Conservation (phyloP, 1,140 invertebrate genomes). For the Chironomus tepperi region DNA sequence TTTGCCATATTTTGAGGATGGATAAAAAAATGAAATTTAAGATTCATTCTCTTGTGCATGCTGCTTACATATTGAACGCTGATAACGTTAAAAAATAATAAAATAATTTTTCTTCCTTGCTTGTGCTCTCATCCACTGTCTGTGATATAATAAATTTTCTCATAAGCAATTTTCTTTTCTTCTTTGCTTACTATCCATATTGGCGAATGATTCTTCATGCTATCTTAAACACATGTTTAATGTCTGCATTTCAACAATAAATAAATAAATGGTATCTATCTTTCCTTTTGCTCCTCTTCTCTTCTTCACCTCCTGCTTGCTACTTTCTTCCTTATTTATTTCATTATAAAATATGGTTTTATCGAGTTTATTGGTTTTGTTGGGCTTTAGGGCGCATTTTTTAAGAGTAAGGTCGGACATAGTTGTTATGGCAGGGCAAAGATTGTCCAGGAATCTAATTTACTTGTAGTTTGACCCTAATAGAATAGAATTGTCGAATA, state of each 20-base stretch:
- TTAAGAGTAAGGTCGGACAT: no score
- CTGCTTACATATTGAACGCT: background rate
- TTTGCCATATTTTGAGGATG: background rate
- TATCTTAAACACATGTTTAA: conserved; percentile 2
- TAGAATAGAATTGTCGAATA: no score
- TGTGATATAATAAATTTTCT: conserved; percentile 9
- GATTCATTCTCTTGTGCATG: background rate
- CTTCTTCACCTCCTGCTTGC: no score
- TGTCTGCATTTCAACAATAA: conserved; percentile 1
- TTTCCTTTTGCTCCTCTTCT: background rate
- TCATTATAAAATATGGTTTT: no score
- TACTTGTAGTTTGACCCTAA: no score
- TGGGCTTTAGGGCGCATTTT: no score
- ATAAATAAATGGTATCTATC: background rate
- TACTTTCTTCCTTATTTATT: no score
- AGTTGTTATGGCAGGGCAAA: no score
- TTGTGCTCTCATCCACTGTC: background rate
- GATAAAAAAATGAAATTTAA: background rate
- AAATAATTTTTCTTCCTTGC: background rate
- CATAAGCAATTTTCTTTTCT: background rate
- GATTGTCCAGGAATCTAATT: no score
- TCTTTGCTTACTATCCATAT: background rate
- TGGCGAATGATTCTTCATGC: background rate
- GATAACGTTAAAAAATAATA: background rate
- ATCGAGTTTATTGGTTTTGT: no score